phyloP scores from a whole-genome alignment of 2,797 vertebrate species.

The Atherinosoma microstoma region DNA sequence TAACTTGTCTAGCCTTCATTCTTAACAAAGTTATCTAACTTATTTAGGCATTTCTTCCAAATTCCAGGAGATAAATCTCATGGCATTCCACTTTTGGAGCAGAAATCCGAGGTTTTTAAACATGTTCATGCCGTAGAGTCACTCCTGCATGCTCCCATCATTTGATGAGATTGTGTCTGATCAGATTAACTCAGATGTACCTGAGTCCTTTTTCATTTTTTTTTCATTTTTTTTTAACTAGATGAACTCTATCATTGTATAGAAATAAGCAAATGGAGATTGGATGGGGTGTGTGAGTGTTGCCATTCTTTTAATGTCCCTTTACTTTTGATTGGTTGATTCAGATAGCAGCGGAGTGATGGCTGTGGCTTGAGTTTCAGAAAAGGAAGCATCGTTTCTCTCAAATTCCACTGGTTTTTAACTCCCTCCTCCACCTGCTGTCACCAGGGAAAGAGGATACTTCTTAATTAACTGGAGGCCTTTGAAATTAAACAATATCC shows the following conservation, averaged over 20 bases:
- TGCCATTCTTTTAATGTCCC: conserved; percentile 1
- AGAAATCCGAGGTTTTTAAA: conserved; percentile 13
- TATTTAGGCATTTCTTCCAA: conserved; percentile 8
- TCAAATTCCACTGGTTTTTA: conserved; percentile 9
- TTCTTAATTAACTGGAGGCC: conserved; percentile 8
- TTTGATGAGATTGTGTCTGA: conserved; percentile 46
- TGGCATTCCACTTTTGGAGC: neutral
- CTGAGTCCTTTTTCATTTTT: neutral
- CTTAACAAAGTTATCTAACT: conserved; percentile 1
- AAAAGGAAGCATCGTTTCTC: conserved; percentile 8
- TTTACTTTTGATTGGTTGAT: neutral
- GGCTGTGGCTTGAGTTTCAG: conserved; percentile 5
- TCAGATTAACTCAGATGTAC: conserved; percentile 24
- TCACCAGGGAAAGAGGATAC: conserved; percentile 5
- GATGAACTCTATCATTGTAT: conserved; percentile 7
- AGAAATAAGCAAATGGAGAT: conserved; percentile 23
- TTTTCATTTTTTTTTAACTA: neutral
- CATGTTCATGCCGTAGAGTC: neutral
- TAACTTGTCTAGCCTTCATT: conserved; percentile 10
- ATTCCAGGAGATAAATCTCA: conserved; percentile 6
- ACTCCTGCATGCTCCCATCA: neutral
- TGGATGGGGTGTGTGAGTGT: neutral
- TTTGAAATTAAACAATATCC: conserved; percentile 4
- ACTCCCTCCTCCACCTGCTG: conserved; percentile 13
- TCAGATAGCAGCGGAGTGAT: neutral